Evolutionary conservation across 2,888 invertebrate species (phyloP).

Genomic region (Synanthedon myopaeformis): DNA sequence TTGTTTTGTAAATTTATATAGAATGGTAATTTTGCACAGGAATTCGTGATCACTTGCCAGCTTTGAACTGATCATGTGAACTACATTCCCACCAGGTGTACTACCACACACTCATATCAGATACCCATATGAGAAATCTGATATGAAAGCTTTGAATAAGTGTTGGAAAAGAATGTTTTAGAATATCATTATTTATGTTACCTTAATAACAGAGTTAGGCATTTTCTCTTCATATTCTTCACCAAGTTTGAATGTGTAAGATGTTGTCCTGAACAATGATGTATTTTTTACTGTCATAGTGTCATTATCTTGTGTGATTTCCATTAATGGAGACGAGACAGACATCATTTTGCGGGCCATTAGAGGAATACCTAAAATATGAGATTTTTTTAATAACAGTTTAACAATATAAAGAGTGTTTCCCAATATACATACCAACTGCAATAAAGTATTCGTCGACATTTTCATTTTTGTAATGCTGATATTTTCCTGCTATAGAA

Average conservation of each 20-base stretch:
- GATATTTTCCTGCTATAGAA: slow-evolving; percentile 71
- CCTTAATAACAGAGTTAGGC: slow-evolving; percentile 66
- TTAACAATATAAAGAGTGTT: not conserved
- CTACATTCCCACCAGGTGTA: too few relatives aligned
- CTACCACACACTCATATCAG: too few relatives aligned
- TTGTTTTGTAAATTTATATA: too few relatives aligned
- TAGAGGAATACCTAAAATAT: slow-evolving; percentile 71
- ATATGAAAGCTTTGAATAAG: too few relatives aligned
- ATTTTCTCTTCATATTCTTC: slow-evolving; percentile 75
- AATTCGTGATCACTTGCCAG: too few relatives aligned
- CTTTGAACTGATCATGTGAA: too few relatives aligned
- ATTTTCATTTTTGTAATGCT: slow-evolving; percentile 75
- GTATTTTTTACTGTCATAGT: slow-evolving; percentile 70
- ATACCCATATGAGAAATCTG: too few relatives aligned
- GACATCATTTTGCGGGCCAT: slow-evolving; percentile 75
- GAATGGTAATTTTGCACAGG: too few relatives aligned
- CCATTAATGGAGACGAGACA: slow-evolving; percentile 70
- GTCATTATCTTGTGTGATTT: slow-evolving; percentile 66
- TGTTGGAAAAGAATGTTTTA: too few relatives aligned
- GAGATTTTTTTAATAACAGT: not conserved
- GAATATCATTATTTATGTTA: slow-evolving; percentile 7
- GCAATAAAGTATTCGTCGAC: slow-evolving; percentile 74
- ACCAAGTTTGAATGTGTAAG: slow-evolving; percentile 67
- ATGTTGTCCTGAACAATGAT: slow-evolving; percentile 67
- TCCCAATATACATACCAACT: slow-evolving; percentile 64